These are phyloP conservation scores for Pristis pectinata DNA, from an alignment of 2,797 vertebrate species.

Conservation along the genomic window DNA sequence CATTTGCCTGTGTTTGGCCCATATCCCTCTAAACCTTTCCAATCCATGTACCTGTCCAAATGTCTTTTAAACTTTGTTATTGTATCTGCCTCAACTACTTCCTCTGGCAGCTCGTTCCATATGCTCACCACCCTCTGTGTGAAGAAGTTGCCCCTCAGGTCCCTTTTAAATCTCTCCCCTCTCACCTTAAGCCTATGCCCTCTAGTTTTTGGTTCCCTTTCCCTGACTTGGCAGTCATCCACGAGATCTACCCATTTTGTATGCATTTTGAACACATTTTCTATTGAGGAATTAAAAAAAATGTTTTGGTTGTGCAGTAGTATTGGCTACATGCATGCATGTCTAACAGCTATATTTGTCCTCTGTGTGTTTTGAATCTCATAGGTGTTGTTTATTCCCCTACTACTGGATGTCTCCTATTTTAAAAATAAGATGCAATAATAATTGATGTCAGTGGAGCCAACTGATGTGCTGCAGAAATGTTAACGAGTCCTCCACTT, in stretches of 20 bases:
- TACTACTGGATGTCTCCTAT: too few relatives aligned
- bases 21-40: too few relatives aligned
- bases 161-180: too few relatives aligned
- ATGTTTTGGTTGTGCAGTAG: neutral
- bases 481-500: neutral
- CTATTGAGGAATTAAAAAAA: neutral
- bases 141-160: too few relatives aligned
- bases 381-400: neutral
- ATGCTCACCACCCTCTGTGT: too few relatives aligned
- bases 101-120: too few relatives aligned
- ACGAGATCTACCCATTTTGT: neutral
- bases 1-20: too few relatives aligned
- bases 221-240: neutral
- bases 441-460: neutral
- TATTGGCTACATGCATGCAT: neutral
- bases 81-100: too few relatives aligned
- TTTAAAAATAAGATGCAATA: neutral
- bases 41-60: too few relatives aligned
- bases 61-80: too few relatives aligned
- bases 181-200: too few relatives aligned
- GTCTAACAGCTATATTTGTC: neutral
- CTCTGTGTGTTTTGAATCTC: neutral
- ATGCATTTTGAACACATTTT: neutral
- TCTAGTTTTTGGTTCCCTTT: too few relatives aligned
- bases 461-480: neutral